Conservation (phyloP, 2,888 invertebrate species). For the Psococerastis gibbosa region DNA sequence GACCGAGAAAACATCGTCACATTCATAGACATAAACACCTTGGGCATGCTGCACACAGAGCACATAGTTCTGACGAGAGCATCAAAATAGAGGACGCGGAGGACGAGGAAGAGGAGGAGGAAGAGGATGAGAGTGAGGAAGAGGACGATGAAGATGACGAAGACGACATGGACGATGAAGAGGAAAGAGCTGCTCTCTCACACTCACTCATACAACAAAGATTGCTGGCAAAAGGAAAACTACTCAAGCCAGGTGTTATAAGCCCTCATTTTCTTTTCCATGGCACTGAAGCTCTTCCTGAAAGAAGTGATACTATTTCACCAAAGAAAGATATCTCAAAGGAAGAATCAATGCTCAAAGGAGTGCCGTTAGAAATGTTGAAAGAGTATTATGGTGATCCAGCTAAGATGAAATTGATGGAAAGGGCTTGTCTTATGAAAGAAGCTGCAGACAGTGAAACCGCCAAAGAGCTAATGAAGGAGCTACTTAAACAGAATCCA, state of each 20-base stretch:
- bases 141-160: slow-evolving; percentile 21
- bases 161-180: slow-evolving; percentile 19
- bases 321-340: neutral
- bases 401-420: neutral
- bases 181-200: slow-evolving; percentile 8
- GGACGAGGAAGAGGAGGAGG: slow-evolving; percentile 25
- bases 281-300: neutral
- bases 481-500: neutral
- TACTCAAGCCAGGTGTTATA: neutral
- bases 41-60: neutral
- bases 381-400: slow-evolving; percentile 1
- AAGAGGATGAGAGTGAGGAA: slow-evolving; percentile 25
- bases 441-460: neutral
- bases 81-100: slow-evolving; percentile 17
- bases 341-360: neutral
- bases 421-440: neutral
- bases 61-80: neutral
- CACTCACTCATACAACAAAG: slow-evolving; percentile 5
- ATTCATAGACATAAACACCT: neutral
- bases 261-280: neutral
- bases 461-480: slow-evolving; percentile 6
- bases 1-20: slow-evolving; percentile 26
- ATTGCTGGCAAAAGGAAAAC: slow-evolving; percentile 3
- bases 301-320: neutral
- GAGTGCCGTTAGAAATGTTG: neutral